Evolutionary conservation across 2,888 invertebrate species (phyloP).

Genomic region (Temnothorax unifasciatus): DNA sequence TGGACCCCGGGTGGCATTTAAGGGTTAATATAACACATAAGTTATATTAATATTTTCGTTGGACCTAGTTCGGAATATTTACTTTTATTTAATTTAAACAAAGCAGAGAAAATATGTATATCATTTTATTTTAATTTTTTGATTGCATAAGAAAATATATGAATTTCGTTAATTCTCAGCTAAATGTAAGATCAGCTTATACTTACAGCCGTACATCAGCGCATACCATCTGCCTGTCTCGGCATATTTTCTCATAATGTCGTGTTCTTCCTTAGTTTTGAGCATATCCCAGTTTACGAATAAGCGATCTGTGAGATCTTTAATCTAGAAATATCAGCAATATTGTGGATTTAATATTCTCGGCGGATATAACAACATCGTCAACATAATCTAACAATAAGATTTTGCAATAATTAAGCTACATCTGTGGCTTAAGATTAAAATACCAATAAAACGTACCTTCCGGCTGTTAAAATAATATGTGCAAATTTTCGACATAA

Average conservation of each 20-base stretch:
- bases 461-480: slow-evolving; percentile 4
- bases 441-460: background rate
- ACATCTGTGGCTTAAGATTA: background rate
- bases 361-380: background rate
- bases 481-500: background rate
- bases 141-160: background rate
- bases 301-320: slow-evolving; percentile 20
- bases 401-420: background rate
- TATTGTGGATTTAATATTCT: background rate
- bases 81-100: background rate
- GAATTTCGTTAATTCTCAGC: background rate
- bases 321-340: slow-evolving; percentile 18
- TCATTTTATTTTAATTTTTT: background rate
- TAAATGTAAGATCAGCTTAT: background rate
- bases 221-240: background rate
- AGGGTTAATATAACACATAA: too few relatives aligned
- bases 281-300: slow-evolving; percentile 9
- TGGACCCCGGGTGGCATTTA: too few relatives aligned
- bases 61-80: too few relatives aligned
- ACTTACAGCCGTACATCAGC: slow-evolving; percentile 18
- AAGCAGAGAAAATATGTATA: background rate
- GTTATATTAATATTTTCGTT: too few relatives aligned
- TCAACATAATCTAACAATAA: background rate
- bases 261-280: background rate
- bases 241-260: slow-evolving; percentile 19